Base-by-base conservation (phyloP, 2,888 invertebrate species). In the Alloscopus bannaensis region DNA sequence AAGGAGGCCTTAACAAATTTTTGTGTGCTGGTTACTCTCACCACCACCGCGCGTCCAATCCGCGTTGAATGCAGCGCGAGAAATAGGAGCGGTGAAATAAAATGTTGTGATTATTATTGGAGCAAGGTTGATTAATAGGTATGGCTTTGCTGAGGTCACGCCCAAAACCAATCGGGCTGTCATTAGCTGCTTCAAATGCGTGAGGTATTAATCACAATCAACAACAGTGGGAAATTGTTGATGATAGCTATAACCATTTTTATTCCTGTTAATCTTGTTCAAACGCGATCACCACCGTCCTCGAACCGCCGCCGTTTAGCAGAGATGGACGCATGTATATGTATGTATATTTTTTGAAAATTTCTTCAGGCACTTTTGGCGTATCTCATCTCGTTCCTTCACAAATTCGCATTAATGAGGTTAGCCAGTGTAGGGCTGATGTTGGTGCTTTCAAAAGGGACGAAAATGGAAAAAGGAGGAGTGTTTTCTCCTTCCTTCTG, bases 131-230 rank as follows among this genome's bases (percentile, higher is more conserved):
- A 80, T 80, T 80, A 73, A 80, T 80, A 80, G 79, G 79, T 62
- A 71, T 78, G 78, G 78, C 70, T 73, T 40, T 57, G 66, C 40
- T 80, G 79, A 72, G 73, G 73, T 72, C 73, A 72, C 79, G 79
- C 79, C 79, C 79, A 73, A 80, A 73, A 73, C 79, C 79, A 80
- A 80, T 80, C 72, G 72, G 79, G 68, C 73, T 80, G 79, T 80
- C 79, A 73, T 80, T 73, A 73, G 65, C 69, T 78, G 60, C 69
- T 77, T 50, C 57, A 68, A 68, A 66, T 68, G 72, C 79, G 79
- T 80, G 72, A 80, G 79, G 79, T 80, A 80, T 80, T 80, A 80
- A 80, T 80, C 73, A 73, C 73, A 80, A 80, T 80, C 79, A 80
- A 69, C 72, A 71, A 64, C 69, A 68, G 70, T 65, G 26, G n/a